A percentile compares a stretch with the other conserved stretches of the same genome.
These are phyloP conservation scores for Genyomyrus donnyi DNA, from an alignment of 2,113 vertebrate genomes.

Conservation along the genomic window DNA sequence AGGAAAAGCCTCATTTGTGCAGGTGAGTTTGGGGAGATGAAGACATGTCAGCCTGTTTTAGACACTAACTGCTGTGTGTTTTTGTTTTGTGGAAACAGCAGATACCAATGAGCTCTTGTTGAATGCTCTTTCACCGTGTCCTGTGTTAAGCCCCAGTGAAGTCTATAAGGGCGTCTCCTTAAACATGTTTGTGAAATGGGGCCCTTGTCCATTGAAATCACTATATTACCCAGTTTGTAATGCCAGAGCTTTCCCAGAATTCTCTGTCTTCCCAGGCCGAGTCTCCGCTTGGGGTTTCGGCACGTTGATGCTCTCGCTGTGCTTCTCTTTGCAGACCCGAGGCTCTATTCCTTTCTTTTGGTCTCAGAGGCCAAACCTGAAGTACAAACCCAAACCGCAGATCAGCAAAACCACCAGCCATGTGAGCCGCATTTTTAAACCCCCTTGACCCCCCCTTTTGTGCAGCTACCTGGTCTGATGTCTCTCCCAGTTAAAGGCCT, in stretches of 20 bases:
- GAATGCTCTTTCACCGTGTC: background rate
- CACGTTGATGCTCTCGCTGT: background rate
- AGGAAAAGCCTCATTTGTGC: slow-evolving; percentile 80
- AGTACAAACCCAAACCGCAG: slow-evolving; percentile 89
- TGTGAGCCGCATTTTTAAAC: background rate
- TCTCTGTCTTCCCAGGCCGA: background rate
- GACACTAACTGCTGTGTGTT: background rate
- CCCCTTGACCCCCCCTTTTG: background rate
- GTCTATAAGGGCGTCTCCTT: background rate
- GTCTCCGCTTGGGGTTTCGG: background rate
- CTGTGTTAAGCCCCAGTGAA: background rate
- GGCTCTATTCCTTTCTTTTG: slow-evolving; percentile 94
- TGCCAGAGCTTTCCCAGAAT: background rate
- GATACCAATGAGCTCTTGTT: background rate
- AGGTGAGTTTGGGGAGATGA: slow-evolving; percentile 49
- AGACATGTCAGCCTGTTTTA: background rate
- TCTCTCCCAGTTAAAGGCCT: background rate
- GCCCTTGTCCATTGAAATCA: background rate
- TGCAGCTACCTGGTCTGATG: background rate
- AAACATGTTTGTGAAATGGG: background rate
- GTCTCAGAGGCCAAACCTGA: slow-evolving; percentile 94
- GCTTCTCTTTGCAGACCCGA: slow-evolving; percentile 64
- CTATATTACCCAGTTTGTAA: background rate
- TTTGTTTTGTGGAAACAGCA: background rate
- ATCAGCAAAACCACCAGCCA: slow-evolving; percentile 89